Evolutionary conservation across 64 coral and sea anemone genomes (phyloP), one percentile per base, ranked within the genome.

Genomic region (Montipora foliosa): DNA sequence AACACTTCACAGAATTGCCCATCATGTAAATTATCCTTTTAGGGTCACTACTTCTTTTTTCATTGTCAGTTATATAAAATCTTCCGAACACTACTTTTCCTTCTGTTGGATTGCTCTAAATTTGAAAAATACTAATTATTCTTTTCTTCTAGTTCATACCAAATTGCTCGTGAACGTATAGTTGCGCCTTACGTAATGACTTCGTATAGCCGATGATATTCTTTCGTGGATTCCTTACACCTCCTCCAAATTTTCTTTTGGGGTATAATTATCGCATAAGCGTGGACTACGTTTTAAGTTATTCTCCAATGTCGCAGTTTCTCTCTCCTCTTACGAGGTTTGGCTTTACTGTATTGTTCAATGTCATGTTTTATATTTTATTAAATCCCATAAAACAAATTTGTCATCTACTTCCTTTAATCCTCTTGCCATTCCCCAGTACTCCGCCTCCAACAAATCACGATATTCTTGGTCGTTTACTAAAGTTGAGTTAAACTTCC

Each of bases 401-500:
- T 55, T 55, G 52, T 55, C 52, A 5, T 55, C 9, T 10, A 55
- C 52, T 55, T 55, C 52, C 5, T 24, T 84, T 44, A 57, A 84
- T 84, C 53, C 3, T 57, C 59, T 5, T 72, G 67, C 59, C 84
- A 87, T 22, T 45, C 17, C 29, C 20, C 20, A 19, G 47, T 87
- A 87, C 44, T 87, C 68, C 47, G 0, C 2, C 11, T 87, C 19
- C 20, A 87, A 67, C 7, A 87, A 3, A 21, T 87, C 68, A 19
- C 61, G 7, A 49, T 87, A 87, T 49, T 67, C 68, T 5, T 59
- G 53, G 47, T 87, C 59, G 44, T 87, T 67, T 16, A 73, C 67
- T 29, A 87, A 44, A 47, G 58, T 70, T 45, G 67, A 87, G 10
- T 87, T 87, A 67, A 78, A 19, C 9, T 78, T 78, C 14, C 75